Conservation (phyloP, 2,797 vertebrate genomes). For the Pangasius krempfi region DNA sequence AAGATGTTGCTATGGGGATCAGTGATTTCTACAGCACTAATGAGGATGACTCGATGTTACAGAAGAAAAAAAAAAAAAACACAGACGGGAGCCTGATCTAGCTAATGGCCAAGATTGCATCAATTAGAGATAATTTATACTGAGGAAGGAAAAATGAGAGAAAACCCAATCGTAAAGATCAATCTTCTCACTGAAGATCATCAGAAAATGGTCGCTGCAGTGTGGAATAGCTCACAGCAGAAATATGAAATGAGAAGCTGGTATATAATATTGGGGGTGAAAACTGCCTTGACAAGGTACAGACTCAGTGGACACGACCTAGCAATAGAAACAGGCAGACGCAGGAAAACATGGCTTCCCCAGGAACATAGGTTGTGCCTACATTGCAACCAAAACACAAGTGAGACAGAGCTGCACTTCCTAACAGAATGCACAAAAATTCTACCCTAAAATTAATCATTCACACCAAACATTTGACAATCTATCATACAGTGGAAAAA, state of each 20-base stretch:
- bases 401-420: too few relatives aligned
- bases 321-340: too few relatives aligned
- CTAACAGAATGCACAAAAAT: too few relatives aligned
- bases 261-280: not conserved
- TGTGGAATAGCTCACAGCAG: not conserved
- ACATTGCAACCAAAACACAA: too few relatives aligned
- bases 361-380: too few relatives aligned
- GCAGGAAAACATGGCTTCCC: too few relatives aligned
- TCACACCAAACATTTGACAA: too few relatives aligned
- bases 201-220: not conserved
- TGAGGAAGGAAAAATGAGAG: not conserved
- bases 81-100: too few relatives aligned
- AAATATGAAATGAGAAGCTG: not conserved
- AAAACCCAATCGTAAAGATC: not conserved
- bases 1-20: conserved; percentile 33
- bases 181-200: not conserved
- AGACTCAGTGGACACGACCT: too few relatives aligned
- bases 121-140: conserved; percentile 3
- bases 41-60: not conserved
- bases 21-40: conserved; percentile 3
- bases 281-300: too few relatives aligned
- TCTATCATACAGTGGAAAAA: too few relatives aligned
- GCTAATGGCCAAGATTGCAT: not conserved
- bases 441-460: too few relatives aligned
- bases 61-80: not conserved